A percentile compares a stretch with the other conserved stretches of the same genome.
Conservation (phyloP, 2,888 invertebrate genomes). For the Bombylius discolor region DNA sequence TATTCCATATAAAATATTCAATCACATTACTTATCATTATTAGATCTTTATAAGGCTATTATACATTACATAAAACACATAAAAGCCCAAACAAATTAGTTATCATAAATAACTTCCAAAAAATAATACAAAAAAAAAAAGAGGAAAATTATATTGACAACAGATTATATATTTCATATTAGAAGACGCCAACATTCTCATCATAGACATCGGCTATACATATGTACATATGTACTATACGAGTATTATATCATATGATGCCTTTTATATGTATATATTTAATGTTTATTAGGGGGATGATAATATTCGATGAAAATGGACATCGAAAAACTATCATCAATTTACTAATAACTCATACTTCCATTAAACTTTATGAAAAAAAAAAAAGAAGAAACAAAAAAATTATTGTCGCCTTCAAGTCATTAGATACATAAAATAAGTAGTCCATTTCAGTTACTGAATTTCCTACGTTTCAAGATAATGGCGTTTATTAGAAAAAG, state of each 20-base stretch:
- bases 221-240: too few species aligned
- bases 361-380: too few species aligned
- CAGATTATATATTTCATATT: constrained; percentile 8
- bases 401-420: too few species aligned
- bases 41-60: constrained; percentile 3
- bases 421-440: too few species aligned
- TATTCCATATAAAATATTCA: too few species aligned
- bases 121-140: background rate
- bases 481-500: background rate
- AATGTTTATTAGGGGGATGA: too few species aligned
- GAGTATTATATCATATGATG: too few species aligned
- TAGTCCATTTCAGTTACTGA: background rate
- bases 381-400: too few species aligned
- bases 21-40: background rate
- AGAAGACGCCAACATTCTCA: background rate
- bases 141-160: constrained; percentile 2
- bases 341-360: too few species aligned
- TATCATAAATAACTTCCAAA: constrained; percentile 4
- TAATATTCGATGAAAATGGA: too few species aligned
- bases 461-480: background rate
- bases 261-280: too few species aligned
- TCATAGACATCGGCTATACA: background rate
- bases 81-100: constrained; percentile 4
- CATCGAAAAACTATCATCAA: too few species aligned
- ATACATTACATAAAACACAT: background rate